Evolutionary conservation across 2,797 vertebrate species (phyloP).

Genomic region (Limnodromus scolopaceus): DNA sequence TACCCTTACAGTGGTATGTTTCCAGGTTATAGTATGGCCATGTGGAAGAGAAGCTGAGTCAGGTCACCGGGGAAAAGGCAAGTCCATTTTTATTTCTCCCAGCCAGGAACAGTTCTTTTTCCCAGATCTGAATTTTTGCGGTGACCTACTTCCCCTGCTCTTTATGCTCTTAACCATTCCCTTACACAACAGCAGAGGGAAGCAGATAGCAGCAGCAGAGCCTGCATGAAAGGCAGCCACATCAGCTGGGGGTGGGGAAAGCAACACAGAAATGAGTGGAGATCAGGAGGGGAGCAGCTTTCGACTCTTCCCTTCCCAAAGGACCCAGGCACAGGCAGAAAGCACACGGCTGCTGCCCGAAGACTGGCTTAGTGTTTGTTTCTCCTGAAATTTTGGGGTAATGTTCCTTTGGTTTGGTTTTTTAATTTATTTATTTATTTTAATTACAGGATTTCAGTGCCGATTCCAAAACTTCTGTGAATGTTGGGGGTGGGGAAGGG

Average conservation of each 20-base stretch:
- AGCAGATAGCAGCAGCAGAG: slow-evolving; percentile 52
- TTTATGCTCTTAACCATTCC: slow-evolving; percentile 32
- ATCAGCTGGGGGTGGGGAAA: slow-evolving; percentile 51
- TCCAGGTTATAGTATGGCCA: slow-evolving; percentile 41
- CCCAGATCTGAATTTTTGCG: neutral
- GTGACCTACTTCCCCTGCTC: slow-evolving; percentile 64
- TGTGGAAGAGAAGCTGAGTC: slow-evolving; percentile 45
- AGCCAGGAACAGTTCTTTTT: neutral
- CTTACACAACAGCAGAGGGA: slow-evolving; percentile 65
- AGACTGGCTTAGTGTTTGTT: neutral
- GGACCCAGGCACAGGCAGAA: neutral
- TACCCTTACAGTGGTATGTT: slow-evolving; percentile 33
- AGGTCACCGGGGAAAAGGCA: slow-evolving; percentile 55
- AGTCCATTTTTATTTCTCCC: neutral
- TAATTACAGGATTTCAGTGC: neutral
- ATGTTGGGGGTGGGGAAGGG: neutral
- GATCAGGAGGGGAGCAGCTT: neutral
- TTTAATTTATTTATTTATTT: neutral
- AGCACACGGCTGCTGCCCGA: neutral
- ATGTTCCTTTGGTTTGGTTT: neutral
- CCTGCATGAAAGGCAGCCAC: neutral
- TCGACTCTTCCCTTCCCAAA: neutral
- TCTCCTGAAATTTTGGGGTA: neutral
- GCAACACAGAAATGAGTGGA: neutral
- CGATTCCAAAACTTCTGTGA: neutral